phyloP scores from a whole-genome alignment of 2,113 vertebrate species.

The Pseudorasbora parva region DNA sequence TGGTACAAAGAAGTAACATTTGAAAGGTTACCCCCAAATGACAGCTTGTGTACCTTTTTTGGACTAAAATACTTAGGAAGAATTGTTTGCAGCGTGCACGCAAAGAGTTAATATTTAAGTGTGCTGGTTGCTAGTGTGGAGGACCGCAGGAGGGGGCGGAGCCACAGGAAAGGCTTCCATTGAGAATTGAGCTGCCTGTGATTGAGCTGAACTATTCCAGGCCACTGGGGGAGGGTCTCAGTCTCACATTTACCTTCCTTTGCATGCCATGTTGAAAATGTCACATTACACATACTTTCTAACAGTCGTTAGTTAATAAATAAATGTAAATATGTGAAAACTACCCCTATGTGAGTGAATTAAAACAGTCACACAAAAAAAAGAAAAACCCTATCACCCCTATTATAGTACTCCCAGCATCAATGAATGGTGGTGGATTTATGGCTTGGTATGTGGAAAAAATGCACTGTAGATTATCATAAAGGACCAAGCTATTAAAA shows the following conservation, averaged over 20 bases:
- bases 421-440: constrained; percentile 20
- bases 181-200: constrained; percentile 60
- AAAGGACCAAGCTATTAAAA: constrained; percentile 47
- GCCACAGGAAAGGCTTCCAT: constrained; percentile 49
- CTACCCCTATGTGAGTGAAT: neutral
- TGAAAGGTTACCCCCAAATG: no score
- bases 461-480: constrained; percentile 34
- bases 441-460: constrained; percentile 10
- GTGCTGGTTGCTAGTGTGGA: constrained; percentile 38
- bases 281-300: neutral
- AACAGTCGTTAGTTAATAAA: neutral
- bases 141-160: constrained; percentile 42
- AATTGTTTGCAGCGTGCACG: no score
- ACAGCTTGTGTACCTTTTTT: no score
- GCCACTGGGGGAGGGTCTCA: constrained; percentile 32
- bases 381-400: neutral
- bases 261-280: neutral
- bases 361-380: neutral
- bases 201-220: constrained; percentile 59
- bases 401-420: constrained; percentile 13
- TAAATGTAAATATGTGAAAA: neutral
- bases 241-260: constrained; percentile 12
- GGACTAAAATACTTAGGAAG: no score
- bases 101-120: constrained; percentile 56
- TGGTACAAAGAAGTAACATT: no score